Percentiles rank a stretch among this genome's conserved stretches.
Conservation (phyloP, 1,140 invertebrate species). For the Drosophila sechellia region DNA sequence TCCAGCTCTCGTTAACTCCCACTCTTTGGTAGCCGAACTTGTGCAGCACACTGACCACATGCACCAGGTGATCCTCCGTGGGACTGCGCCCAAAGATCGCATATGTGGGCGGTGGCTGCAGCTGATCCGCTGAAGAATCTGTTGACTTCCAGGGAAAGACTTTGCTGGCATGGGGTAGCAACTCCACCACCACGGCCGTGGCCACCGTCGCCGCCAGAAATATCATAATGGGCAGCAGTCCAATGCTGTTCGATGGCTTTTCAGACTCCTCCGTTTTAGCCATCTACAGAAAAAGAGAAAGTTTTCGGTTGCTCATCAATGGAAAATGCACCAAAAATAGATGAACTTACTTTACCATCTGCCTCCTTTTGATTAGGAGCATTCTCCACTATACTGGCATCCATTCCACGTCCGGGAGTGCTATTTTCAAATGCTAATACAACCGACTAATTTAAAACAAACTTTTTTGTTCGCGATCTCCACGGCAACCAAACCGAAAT, state of each 20-base stretch:
- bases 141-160: conserved; percentile 8
- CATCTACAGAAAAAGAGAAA: conserved; percentile 47
- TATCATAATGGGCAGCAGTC: conserved; percentile 51
- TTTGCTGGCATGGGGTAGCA: conserved; percentile 42
- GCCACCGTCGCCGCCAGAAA: conserved; percentile 61
- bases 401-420: conserved; percentile 27
- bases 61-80: conserved; percentile 88
- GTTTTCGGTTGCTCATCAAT: conserved; percentile 13
- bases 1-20: conserved; percentile 89
- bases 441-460: conserved; percentile 29
- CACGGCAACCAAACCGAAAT: conserved; percentile 35
- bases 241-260: conserved; percentile 27
- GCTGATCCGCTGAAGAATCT: neutral
- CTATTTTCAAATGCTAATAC: conserved; percentile 13
- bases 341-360: conserved; percentile 8
- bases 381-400: conserved; percentile 12
- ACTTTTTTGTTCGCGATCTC: conserved; percentile 43
- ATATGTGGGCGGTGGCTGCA: conserved; percentile 30
- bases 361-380: neutral
- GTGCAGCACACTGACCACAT: conserved; percentile 91
- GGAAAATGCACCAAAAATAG: neutral
- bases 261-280: conserved; percentile 17
- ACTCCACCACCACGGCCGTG: conserved; percentile 63
- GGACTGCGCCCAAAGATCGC: conserved; percentile 86
- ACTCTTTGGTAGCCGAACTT: conserved; percentile 89